A percentile compares a stretch with the other conserved stretches of the same genome.
phyloP scores from a whole-genome alignment of 2,888 invertebrate genomes.

The Halictus quadricinctus region DNA sequence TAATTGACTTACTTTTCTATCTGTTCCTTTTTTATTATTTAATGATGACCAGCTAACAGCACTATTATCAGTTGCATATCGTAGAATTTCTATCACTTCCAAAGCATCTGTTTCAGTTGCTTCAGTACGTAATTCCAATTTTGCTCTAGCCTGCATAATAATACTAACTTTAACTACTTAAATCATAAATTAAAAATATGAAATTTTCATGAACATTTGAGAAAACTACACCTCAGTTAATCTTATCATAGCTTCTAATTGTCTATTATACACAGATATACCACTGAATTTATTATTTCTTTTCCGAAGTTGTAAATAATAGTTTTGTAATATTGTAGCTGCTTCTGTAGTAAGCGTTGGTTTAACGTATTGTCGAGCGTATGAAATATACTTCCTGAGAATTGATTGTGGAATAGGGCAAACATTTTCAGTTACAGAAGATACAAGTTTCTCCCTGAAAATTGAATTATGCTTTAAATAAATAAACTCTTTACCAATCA shows the following conservation, averaged over 20 bases:
- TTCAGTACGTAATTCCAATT: slow-evolving; percentile 91
- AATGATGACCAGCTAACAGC: slow-evolving; percentile 73
- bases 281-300: slow-evolving; percentile 86
- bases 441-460: slow-evolving; percentile 69
- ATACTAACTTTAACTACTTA: slow-evolving; percentile 2
- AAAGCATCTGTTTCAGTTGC: slow-evolving; percentile 91
- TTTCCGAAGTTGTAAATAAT: slow-evolving; percentile 91
- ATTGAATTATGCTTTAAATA: not conserved
- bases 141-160: slow-evolving; percentile 90
- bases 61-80: slow-evolving; percentile 82
- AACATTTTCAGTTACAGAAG: slow-evolving; percentile 70
- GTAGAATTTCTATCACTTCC: slow-evolving; percentile 93
- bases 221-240: slow-evolving; percentile 85
- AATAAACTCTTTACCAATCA: slow-evolving; percentile 1
- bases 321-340: slow-evolving; percentile 87
- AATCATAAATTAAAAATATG: not conserved
- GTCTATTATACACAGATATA: slow-evolving; percentile 93
- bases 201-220: slow-evolving; percentile 15
- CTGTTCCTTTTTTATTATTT: slow-evolving; percentile 82
- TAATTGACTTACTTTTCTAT: slow-evolving; percentile 77
- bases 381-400: slow-evolving; percentile 95
- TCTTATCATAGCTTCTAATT: slow-evolving; percentile 94
- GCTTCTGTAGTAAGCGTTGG: slow-evolving; percentile 91
- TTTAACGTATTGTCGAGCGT: slow-evolving; percentile 93
- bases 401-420: slow-evolving; percentile 90